These are phyloP conservation scores for Malachius bipustulatus DNA, from an alignment of 2,888 invertebrate species.

Conservation along the genomic window DNA sequence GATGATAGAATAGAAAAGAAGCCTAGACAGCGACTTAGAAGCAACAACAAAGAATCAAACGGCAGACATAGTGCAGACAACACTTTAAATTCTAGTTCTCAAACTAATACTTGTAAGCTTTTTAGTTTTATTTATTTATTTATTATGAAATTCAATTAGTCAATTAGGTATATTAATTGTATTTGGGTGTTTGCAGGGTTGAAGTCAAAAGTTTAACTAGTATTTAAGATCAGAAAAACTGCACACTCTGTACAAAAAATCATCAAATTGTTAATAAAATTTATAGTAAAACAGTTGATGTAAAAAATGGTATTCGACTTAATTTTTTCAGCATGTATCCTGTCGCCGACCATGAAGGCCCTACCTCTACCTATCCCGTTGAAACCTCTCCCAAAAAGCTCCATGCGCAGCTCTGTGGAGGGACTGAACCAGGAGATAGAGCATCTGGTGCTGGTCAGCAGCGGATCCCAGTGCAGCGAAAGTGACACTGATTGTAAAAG, in stretches of 20 bases:
- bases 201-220: too few species aligned
- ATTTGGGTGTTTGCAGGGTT: too few species aligned
- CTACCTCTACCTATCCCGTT: constrained; percentile 47
- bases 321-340: constrained; percentile 25
- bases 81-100: constrained; percentile 42
- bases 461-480: constrained; percentile 28
- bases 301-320: too few species aligned
- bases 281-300: too few species aligned
- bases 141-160: too few species aligned
- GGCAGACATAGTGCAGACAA: constrained; percentile 39
- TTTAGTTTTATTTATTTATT: too few species aligned
- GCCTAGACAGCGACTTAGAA: constrained; percentile 43
- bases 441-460: constrained; percentile 52
- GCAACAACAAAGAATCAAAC: constrained; percentile 28
- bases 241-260: not conserved
- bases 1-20: constrained; percentile 50
- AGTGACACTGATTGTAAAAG: constrained; percentile 37
- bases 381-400: constrained; percentile 47
- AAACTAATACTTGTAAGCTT: constrained; percentile 35
- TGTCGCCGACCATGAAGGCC: constrained; percentile 37
- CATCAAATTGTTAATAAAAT: not conserved
- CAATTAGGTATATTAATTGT: too few species aligned
- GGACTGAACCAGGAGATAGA: constrained; percentile 82
- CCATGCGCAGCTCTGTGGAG: constrained; percentile 74
- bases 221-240: not conserved